A percentile compares a stretch with the other conserved stretches of the same genome.
Conservation (phyloP, 2,797 vertebrate genomes). For the Galagoides demidoff region DNA sequence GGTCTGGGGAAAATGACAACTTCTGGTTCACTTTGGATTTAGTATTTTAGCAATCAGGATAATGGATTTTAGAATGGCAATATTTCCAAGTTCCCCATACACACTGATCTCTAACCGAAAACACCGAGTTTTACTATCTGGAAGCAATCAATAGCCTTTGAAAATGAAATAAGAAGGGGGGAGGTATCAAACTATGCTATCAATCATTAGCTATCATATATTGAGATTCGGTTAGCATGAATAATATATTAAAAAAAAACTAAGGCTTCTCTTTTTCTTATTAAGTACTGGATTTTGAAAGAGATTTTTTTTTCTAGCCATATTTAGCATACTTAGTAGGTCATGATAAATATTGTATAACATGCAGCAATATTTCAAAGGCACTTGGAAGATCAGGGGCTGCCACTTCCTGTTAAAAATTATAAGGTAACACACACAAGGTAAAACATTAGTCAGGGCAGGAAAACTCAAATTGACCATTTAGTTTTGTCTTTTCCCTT, state of each 20-base stretch:
- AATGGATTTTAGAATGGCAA: constrained; percentile 1
- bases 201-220: neutral
- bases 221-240: neutral
- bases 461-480: neutral
- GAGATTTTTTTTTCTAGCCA: neutral
- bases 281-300: neutral
- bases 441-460: neutral
- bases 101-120: neutral
- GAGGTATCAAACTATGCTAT: neutral
- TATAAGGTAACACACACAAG: neutral
- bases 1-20: constrained; percentile 13
- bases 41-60: neutral
- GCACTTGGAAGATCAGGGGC: neutral
- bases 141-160: neutral
- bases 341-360: neutral
- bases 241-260: neutral
- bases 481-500: neutral
- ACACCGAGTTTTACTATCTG: neutral
- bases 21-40: neutral
- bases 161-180: neutral
- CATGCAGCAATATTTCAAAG: neutral
- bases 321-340: neutral
- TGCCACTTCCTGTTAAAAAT: neutral
- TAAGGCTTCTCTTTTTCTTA: neutral
- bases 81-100: constrained; percentile 1